These are phyloP conservation scores for Oreotrochilus melanogaster DNA, from an alignment of 2,113 vertebrate genomes.

Conservation along the genomic window DNA sequence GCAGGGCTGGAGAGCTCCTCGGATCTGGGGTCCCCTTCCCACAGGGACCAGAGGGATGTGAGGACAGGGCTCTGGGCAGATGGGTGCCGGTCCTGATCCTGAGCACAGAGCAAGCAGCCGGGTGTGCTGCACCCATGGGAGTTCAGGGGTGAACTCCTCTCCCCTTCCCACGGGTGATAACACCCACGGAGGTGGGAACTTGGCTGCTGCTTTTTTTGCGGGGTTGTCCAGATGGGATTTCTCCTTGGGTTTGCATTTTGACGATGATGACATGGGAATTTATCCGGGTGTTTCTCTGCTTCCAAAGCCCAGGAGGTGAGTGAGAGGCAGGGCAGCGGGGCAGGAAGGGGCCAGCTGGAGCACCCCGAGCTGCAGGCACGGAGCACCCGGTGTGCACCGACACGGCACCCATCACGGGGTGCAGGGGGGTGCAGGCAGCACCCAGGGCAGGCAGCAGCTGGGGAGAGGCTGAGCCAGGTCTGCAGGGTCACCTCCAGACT, in stretches of 20 bases:
- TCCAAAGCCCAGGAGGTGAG: not conserved
- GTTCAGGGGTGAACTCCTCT: not conserved
- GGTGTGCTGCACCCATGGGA: not conserved
- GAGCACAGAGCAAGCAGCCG: not conserved
- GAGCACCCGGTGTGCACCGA: not conserved
- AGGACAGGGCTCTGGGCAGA: not conserved
- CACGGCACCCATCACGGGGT: not conserved
- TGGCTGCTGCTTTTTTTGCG: conserved; percentile 42
- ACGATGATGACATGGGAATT: conserved; percentile 3
- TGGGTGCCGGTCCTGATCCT: not conserved
- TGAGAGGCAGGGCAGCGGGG: not conserved
- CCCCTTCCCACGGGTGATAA: not conserved
- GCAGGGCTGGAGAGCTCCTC: too few species aligned
- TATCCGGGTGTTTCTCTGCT: not conserved
- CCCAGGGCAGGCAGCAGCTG: not conserved
- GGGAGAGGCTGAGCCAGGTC: not conserved
- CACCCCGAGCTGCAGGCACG: not conserved
- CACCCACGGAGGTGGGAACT: conserved; percentile 28
- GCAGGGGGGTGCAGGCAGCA: accelerated
- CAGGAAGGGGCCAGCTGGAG: not conserved
- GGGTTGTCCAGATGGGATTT: conserved; percentile 46
- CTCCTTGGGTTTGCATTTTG: not conserved
- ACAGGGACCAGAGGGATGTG: not conserved
- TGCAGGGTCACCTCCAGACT: not conserved
- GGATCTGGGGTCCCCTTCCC: not conserved